These are phyloP conservation scores for Cydia amplana DNA, from an alignment of 1,140 invertebrate species.

Conservation along the genomic window DNA sequence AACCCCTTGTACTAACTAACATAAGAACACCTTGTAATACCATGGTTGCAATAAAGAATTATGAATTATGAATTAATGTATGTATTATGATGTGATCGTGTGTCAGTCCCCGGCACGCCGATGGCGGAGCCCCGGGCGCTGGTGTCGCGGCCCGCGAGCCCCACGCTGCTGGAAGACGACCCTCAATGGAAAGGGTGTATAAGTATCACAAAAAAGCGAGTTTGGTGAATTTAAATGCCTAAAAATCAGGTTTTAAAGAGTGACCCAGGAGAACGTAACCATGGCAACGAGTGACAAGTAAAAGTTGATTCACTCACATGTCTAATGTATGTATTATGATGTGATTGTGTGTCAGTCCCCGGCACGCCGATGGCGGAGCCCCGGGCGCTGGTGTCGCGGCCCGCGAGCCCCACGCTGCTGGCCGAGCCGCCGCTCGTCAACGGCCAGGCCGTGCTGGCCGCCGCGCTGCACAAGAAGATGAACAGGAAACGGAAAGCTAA, in stretches of 20 bases:
- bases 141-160: slow-evolving; percentile 66
- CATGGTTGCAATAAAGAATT: too few relatives aligned
- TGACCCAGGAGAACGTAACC: too few relatives aligned
- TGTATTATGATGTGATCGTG: background rate
- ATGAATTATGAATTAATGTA: too few relatives aligned
- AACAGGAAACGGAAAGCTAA: slow-evolving; percentile 85
- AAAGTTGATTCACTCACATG: too few relatives aligned
- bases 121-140: slow-evolving; percentile 61
- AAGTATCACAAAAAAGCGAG: too few relatives aligned
- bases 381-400: slow-evolving; percentile 63
- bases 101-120: background rate
- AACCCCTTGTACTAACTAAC: too few relatives aligned
- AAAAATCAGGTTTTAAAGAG: too few relatives aligned
- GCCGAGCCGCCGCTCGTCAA: slow-evolving; percentile 82
- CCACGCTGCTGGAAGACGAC: slow-evolving; percentile 58
- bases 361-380: slow-evolving; percentile 49
- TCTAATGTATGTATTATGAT: too few relatives aligned
- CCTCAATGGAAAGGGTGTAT: too few relatives aligned
- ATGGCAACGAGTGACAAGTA: too few relatives aligned
- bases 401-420: slow-evolving; percentile 63
- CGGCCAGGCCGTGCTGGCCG: slow-evolving; percentile 88
- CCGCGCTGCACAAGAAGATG: slow-evolving; percentile 90
- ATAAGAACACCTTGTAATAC: too few relatives aligned
- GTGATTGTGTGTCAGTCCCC: background rate
- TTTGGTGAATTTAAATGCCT: too few relatives aligned